These are phyloP conservation scores for Erithacus rubecula DNA, from an alignment of 2,797 vertebrate species.

Conservation along the genomic window DNA sequence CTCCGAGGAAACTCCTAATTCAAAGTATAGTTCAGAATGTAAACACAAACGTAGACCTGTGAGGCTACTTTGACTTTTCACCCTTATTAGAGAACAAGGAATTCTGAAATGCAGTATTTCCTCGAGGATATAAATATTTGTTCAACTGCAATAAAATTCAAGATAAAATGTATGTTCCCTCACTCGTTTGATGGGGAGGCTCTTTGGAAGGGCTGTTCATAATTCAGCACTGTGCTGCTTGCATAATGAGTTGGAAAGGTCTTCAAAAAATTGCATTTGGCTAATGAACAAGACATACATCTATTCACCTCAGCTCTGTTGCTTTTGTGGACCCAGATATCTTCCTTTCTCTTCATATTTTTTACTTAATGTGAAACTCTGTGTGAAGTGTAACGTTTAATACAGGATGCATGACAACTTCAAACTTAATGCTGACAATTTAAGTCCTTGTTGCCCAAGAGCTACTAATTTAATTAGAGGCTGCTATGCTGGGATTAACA, in stretches of 20 bases:
- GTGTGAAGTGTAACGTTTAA: background rate
- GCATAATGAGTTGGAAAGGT: background rate
- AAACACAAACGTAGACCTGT: background rate
- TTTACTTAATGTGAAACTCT: background rate
- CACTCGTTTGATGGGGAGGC: rapidly evolving
- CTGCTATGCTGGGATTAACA: slow-evolving; percentile 6
- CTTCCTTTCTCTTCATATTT: background rate
- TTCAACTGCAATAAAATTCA: background rate
- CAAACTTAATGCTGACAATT: background rate
- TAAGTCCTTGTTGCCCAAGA: slow-evolving; percentile 17
- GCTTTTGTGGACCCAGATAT: background rate
- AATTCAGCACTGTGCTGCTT: background rate
- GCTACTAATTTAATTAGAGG: slow-evolving; percentile 48
- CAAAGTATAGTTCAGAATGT: background rate
- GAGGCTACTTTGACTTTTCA: background rate
- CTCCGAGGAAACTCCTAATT: background rate
- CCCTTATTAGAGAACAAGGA: background rate
- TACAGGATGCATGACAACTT: background rate
- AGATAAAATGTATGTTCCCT: background rate
- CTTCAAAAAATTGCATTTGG: background rate
- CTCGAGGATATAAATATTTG: background rate
- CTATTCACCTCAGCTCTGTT: background rate
- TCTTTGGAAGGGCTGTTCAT: background rate
- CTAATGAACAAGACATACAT: background rate
- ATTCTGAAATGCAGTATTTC: background rate